These are phyloP conservation scores for Electrona antarctica DNA, from an alignment of 2,113 vertebrate genomes.

Conservation along the genomic window DNA sequence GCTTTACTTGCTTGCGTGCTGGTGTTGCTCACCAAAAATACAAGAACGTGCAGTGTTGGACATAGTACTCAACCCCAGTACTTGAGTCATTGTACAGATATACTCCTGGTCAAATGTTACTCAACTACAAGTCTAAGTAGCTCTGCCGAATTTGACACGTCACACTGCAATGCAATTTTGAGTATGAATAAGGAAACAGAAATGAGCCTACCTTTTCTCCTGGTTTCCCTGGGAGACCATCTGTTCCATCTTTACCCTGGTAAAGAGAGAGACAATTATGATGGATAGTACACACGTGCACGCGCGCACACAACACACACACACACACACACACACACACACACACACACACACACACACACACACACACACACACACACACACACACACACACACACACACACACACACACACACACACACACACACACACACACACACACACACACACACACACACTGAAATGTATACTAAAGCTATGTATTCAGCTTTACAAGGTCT, in stretches of 20 bases:
- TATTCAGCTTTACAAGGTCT: no score
- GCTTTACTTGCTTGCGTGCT: no score
- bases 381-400: conserved; percentile 4
- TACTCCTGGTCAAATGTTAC: no score
- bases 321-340: conserved; percentile 3
- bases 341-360: neutral
- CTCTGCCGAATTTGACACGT: no score
- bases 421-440: neutral
- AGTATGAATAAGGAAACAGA: no score
- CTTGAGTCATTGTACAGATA: no score
- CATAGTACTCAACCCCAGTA: no score
- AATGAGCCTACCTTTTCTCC: conserved; percentile 74
- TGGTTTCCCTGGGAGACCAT: conserved; percentile 68
- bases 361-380: neutral
- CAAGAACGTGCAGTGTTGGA: no score
- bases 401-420: neutral
- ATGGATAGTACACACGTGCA: neutral
- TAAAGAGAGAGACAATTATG: neutral
- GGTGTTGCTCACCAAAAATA: no score
- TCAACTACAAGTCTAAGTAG: no score
- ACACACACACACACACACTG: conserved; percentile 6
- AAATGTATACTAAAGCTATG: no score
- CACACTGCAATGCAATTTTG: no score
- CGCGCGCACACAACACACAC: neutral
- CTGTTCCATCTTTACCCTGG: conserved; percentile 77